Evolutionary conservation across 2,888 invertebrate species (phyloP).

Genomic region (Globia sparganii): DNA sequence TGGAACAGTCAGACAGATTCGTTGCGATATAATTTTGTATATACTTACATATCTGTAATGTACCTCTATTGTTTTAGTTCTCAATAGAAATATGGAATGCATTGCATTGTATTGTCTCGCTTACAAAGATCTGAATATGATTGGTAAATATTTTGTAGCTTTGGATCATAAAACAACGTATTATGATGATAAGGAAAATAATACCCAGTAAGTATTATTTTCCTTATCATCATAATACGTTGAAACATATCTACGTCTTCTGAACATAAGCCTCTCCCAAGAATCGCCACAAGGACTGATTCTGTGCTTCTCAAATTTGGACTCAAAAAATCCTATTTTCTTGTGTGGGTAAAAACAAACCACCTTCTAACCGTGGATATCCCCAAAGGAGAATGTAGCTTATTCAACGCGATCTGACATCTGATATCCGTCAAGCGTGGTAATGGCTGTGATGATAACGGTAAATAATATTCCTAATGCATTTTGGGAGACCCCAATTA

Average conservation of each 20-base stretch:
- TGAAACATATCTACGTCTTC: background rate
- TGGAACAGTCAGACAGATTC: constrained; percentile 16
- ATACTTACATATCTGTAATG: constrained; percentile 28
- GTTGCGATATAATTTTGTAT: constrained; percentile 43
- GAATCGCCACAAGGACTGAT: accelerated
- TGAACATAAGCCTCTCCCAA: background rate
- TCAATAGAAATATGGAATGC: constrained; percentile 41
- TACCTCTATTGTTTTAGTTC: constrained; percentile 44
- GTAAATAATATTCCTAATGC: background rate
- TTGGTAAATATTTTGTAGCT: constrained; percentile 21
- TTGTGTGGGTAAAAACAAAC: background rate
- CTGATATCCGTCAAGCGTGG: background rate
- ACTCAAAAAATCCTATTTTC: background rate
- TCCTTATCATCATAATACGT: background rate
- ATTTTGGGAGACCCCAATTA: background rate
- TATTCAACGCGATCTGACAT: background rate
- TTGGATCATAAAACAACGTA: constrained; percentile 9
- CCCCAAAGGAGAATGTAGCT: background rate
- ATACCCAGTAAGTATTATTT: too few species aligned
- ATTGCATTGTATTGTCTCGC: constrained; percentile 41
- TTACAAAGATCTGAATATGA: constrained; percentile 28
- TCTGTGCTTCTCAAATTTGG: background rate
- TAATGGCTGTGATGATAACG: background rate
- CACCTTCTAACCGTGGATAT: background rate
- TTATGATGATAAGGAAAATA: too few species aligned